phyloP scores from a whole-genome alignment of 2,888 invertebrate genomes.

The Athalia rosae region DNA sequence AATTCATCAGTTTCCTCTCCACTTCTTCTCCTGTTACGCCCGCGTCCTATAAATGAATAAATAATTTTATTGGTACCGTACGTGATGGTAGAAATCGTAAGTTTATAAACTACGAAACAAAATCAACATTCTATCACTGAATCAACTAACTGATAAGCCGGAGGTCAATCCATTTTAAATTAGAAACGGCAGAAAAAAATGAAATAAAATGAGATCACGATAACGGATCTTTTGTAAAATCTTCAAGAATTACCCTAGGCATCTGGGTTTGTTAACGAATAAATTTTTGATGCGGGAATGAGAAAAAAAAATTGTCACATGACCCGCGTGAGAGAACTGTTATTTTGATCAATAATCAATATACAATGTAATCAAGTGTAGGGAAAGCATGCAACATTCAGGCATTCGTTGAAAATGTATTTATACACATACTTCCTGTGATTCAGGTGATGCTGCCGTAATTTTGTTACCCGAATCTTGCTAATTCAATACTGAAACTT shows the following conservation, averaged over 20 bases:
- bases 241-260: not conserved
- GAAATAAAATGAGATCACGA: too few relatives aligned
- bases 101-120: not conserved
- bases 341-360: not conserved
- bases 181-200: not conserved
- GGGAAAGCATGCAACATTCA: constrained; percentile 29
- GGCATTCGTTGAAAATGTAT: constrained; percentile 43
- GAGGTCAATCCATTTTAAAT: not conserved
- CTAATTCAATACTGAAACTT: constrained; percentile 31
- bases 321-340: not conserved
- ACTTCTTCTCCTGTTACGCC: constrained; percentile 66
- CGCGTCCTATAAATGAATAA: constrained; percentile 64
- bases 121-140: not conserved
- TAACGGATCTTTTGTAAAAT: too few relatives aligned
- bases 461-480: constrained; percentile 19
- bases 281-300: not conserved
- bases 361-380: not conserved
- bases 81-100: not conserved
- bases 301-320: not conserved
- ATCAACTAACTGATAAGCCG: not conserved
- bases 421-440: constrained; percentile 41
- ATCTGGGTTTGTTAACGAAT: not conserved
- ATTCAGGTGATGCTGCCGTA: constrained; percentile 21
- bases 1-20: constrained; percentile 64
- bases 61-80: constrained; percentile 38